Base-by-base conservation (phyloP, 2,888 invertebrate species). In the Rhaphigaster nebulosa region DNA sequence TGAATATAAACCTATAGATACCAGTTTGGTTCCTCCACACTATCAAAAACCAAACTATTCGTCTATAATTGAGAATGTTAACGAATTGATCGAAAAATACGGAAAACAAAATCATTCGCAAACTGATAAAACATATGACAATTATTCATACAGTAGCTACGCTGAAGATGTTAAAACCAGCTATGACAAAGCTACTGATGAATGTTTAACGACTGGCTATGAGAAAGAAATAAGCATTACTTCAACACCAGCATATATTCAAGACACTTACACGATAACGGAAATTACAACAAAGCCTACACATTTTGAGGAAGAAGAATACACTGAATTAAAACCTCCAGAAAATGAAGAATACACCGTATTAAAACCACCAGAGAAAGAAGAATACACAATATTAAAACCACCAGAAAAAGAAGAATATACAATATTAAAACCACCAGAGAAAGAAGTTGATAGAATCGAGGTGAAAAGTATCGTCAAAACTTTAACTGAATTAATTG, bases 201-300 rank as follows among this genome's bases (percentile, higher is more conserved):
- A 80, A 23, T 41, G 41, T 80, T 38, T 41, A 8, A 41, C 41
- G 8, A 26, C 18, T 41, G 38, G 29, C 15, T 6, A 38, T 23
- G 41, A 38, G 26, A 80, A 80, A 41, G 41, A 41, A 80, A 80
- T 80, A 80, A 80, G 80, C 23, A 80, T 80, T 80, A 80, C 80
- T 80, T 80, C 80, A 41, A 80, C 80, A 38, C 38, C 80, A 10
- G 41, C 38, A 41, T 41, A 41, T 26, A 41, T 41, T 26, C 80
- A 80, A 38, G 80, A 80, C 34, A 80, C 26, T 80, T 80, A 80
- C 41, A 26, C 41, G 12, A 26, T 80, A 26, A 41, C 80, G 12
- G 80, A 80, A 41, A 80, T 38, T 41, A 80, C 41, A 29, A 41
- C 41, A 15, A 80, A 41, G 29, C 41, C 41, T 0, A 26, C 12